A percentile compares a stretch with the other conserved stretches of the same genome.
phyloP scores from a whole-genome alignment of 2,797 vertebrate genomes.

The Spinus pinus region DNA sequence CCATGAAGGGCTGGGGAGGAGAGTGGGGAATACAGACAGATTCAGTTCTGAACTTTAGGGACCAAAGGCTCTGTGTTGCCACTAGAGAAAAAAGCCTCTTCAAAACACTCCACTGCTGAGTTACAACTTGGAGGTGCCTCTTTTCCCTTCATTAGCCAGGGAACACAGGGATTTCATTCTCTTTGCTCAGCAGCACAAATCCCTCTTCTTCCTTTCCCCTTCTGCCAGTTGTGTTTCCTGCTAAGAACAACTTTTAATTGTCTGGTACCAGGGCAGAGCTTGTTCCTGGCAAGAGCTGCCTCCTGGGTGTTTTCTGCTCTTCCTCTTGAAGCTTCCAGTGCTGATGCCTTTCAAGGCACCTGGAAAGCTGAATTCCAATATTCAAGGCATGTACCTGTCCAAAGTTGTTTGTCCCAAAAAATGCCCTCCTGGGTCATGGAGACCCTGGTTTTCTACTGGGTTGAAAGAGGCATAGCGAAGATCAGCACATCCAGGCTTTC shows the following conservation, averaged over 20 bases:
- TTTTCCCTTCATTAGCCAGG: neutral
- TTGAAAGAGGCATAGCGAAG: neutral
- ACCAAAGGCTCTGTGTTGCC: neutral
- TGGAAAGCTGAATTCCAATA: neutral
- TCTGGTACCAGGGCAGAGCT: neutral
- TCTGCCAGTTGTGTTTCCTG: neutral
- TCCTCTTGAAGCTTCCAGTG: neutral
- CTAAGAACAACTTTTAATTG: constrained; percentile 31
- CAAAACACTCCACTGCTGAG: neutral
- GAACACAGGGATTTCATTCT: neutral
- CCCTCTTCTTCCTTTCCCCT: neutral
- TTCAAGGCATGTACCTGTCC: neutral
- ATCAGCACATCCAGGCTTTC: neutral
- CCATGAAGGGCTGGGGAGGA: neutral
- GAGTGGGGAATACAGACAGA: neutral
- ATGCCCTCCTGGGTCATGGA: neutral
- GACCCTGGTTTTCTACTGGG: rapidly evolving
- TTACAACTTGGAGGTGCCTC: neutral
- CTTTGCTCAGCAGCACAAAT: neutral
- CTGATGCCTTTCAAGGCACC: neutral
- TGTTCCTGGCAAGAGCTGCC: neutral
- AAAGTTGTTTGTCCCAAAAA: neutral
- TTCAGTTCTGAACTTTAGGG: neutral
- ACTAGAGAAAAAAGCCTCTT: neutral
- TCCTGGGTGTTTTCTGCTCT: neutral